Base-by-base conservation (phyloP, 2,113 vertebrate genomes). In the Australoheros scitulus region DNA sequence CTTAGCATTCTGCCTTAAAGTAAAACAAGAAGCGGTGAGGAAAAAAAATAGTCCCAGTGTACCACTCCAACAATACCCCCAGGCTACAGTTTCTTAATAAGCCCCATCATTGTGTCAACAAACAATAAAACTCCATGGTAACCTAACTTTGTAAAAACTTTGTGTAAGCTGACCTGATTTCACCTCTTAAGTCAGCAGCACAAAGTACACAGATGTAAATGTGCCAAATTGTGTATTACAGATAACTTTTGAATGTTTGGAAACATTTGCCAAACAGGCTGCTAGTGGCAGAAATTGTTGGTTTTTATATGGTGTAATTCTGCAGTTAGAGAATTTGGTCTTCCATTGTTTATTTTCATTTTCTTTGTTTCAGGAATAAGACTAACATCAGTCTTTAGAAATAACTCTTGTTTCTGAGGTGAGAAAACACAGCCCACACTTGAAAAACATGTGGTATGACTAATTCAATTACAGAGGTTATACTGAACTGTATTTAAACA, bases 41-140 rank as follows among this genome's bases (percentile, higher is more conserved):
- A 38, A 32, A 55, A 72, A 61, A 55, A 18, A 1, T 7, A 41
- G 83, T 88, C 92, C 88, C 87, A 83, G 79, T 60, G 63, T 85
- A 83, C 57, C 78, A 76, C 74, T 77, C 78, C 68, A 87, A 77
- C 82, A 89, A 91, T 81, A 90, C 85, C 93, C 89, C 79, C 80
- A 81, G 91, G 91, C 92, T 88, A 89, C 41, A 83, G 77, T 36
- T 1, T 88, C 76, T 90, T 90, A 91, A 91, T 91, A 90, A 93
- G 84, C 79, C 82, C 81, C 77, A 77, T 80, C 68, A 84, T 79
- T 87, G 61, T 81, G 83, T 83, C 81, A 88, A 83, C 81, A 91
- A 90, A 89, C 85, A 90, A 79, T 87, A 79, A 82, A 92, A 88
- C 82, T 80, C 80, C 32, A 83, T 65, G 57, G 68, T 83, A 87